Evolutionary conservation across 2,113 vertebrate genomes (phyloP).

Genomic region (Myiopsitta monachus): DNA sequence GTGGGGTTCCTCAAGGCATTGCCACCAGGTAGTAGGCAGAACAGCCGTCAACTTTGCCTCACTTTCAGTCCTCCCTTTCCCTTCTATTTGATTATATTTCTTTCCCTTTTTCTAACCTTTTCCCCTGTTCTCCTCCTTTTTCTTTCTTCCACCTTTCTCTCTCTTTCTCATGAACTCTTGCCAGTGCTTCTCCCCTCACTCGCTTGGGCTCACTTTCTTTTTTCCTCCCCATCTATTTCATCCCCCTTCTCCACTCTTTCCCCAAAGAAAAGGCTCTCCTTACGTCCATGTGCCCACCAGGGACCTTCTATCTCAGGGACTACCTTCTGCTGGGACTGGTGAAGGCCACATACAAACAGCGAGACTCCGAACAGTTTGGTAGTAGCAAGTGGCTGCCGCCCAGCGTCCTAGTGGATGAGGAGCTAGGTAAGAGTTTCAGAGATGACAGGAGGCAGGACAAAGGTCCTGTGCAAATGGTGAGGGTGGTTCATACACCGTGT

Average conservation of each 20-base stretch:
- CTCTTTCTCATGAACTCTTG: background rate
- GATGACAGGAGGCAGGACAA: background rate
- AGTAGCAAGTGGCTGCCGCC: background rate
- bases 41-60: background rate
- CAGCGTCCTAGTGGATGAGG: background rate
- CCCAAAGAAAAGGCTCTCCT: slow-evolving; percentile 16
- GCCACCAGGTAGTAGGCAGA: background rate
- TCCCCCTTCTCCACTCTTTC: background rate
- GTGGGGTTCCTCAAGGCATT: slow-evolving; percentile 26
- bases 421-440: background rate
- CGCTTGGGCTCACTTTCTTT: background rate
- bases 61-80: background rate
- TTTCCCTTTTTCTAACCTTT: background rate
- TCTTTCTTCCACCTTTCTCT: background rate
- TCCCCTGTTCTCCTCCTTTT: background rate
- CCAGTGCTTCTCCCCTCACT: slow-evolving; percentile 11
- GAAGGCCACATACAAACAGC: background rate
- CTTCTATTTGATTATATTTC: background rate
- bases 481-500: background rate
- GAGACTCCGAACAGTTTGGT: background rate
- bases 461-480: background rate
- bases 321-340: background rate
- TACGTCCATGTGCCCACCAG: background rate
- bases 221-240: slow-evolving; percentile 21
- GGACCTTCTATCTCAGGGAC: background rate